phyloP scores from a whole-genome alignment of 2,888 invertebrate genomes.

The Leptinotarsa juncta region DNA sequence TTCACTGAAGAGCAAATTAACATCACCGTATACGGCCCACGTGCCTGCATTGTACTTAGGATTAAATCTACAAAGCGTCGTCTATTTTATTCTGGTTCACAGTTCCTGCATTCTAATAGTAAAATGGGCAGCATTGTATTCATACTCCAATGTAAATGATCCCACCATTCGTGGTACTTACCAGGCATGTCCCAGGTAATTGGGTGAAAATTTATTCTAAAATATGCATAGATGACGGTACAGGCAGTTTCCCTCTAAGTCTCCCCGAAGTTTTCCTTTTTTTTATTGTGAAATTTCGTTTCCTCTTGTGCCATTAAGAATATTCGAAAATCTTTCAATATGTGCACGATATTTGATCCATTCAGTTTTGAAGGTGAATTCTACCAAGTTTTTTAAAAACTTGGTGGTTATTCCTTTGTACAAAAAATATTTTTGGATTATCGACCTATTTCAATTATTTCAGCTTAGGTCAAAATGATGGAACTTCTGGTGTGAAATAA shows the following conservation, averaged over 20 bases:
- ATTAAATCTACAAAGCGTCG: conserved; percentile 10
- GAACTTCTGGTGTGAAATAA: too few species aligned
- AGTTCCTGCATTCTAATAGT: conserved; percentile 6
- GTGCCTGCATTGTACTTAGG: conserved; percentile 1
- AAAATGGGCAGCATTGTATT: conserved; percentile 15
- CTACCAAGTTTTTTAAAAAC: too few species aligned
- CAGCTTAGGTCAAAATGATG: too few species aligned
- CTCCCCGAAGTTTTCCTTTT: neutral
- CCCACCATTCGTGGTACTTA: conserved; percentile 12
- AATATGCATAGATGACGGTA: neutral
- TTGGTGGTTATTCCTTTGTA: too few species aligned
- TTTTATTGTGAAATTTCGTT: too few species aligned
- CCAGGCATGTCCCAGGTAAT: neutral
- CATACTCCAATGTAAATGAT: conserved; percentile 5
- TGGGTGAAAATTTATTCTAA: conserved; percentile 6
- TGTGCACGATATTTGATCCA: too few species aligned
- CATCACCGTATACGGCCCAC: conserved; percentile 27
- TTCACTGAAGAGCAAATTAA: conserved; percentile 32
- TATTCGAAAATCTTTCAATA: too few species aligned
- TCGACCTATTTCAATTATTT: too few species aligned
- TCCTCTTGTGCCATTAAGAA: too few species aligned
- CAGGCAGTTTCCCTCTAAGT: neutral
- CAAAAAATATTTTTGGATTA: too few species aligned
- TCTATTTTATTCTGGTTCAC: conserved; percentile 14
- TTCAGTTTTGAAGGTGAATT: too few species aligned